These are phyloP conservation scores for Drosophila eohydei DNA, from an alignment of 2,888 invertebrate genomes.

Conservation along the genomic window DNA sequence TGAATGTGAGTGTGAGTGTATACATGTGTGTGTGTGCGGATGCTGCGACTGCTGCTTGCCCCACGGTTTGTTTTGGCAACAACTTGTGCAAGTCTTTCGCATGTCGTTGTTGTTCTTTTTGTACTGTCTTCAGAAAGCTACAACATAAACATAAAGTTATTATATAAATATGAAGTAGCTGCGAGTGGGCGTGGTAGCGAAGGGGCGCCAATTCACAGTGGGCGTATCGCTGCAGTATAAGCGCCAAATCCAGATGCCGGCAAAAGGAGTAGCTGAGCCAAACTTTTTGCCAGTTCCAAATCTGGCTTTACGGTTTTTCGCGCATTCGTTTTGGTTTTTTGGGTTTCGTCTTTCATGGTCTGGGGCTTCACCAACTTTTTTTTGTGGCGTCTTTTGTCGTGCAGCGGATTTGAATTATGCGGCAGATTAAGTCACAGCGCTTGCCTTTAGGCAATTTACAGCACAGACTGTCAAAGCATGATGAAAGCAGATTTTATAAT, in stretches of 20 bases:
- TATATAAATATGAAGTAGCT: slow-evolving; percentile 76
- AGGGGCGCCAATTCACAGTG: slow-evolving; percentile 31
- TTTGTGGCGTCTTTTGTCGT: slow-evolving; percentile 32
- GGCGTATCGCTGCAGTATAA: slow-evolving; percentile 26
- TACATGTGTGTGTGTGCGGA: slow-evolving; percentile 25
- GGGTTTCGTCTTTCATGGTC: slow-evolving; percentile 18
- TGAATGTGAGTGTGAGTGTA: slow-evolving; percentile 17
- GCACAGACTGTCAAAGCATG: slow-evolving; percentile 18
- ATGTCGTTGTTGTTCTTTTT: slow-evolving; percentile 42
- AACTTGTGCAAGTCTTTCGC: slow-evolving; percentile 46
- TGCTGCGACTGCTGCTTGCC: slow-evolving; percentile 38
- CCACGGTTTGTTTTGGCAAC: slow-evolving; percentile 51
- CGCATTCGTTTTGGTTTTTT: slow-evolving; percentile 31
- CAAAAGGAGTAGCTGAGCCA: slow-evolving; percentile 19
- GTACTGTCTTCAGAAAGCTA: slow-evolving; percentile 56
- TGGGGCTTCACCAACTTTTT: slow-evolving; percentile 18
- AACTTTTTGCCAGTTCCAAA: slow-evolving; percentile 48
- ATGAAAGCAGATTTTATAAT: slow-evolving; percentile 39
- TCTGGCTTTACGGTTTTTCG: slow-evolving; percentile 35
- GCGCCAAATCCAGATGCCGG: slow-evolving; percentile 2
- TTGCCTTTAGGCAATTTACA: slow-evolving; percentile 70
- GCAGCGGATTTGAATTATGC: slow-evolving; percentile 67
- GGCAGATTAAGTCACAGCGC: slow-evolving; percentile 74
- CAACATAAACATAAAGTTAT: slow-evolving; percentile 80
- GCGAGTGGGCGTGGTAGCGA: slow-evolving; percentile 12